phyloP scores from a whole-genome alignment of 2,888 invertebrate genomes.

The Eutolmus rufibarbis region DNA sequence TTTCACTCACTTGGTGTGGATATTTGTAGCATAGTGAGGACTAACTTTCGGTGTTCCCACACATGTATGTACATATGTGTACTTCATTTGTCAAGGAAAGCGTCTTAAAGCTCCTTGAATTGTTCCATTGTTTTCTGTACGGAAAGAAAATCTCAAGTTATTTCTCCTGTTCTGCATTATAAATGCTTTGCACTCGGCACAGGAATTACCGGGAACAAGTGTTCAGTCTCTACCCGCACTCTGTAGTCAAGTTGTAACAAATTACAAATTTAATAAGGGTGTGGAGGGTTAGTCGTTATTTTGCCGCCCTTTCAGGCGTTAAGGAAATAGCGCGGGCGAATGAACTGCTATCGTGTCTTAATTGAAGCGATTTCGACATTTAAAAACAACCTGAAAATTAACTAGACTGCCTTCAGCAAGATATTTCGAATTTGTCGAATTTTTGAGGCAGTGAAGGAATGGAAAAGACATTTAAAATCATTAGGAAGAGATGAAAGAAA shows the following conservation, averaged over 20 bases:
- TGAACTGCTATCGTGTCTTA: neutral
- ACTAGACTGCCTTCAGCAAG: neutral
- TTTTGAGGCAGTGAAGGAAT: neutral
- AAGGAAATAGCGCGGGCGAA: neutral
- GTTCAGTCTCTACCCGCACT: neutral
- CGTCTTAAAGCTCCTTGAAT: constrained; percentile 22
- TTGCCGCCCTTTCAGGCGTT: neutral
- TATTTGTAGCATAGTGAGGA: neutral
- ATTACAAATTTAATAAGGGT: constrained; percentile 1
- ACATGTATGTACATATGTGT: constrained; percentile 28
- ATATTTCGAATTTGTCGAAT: neutral
- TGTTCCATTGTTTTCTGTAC: constrained; percentile 10
- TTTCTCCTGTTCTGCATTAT: constrained; percentile 21
- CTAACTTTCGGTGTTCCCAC: constrained; percentile 9
- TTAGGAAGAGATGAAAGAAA: neutral
- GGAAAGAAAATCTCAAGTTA: constrained; percentile 32
- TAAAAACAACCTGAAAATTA: neutral
- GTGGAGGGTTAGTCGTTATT: neutral
- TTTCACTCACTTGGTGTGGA: neutral
- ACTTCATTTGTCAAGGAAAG: constrained; percentile 25
- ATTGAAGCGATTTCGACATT: neutral
- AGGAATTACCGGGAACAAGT: constrained; percentile 12
- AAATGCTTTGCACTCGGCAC: constrained; percentile 17
- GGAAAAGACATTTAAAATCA: neutral
- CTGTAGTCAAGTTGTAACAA: constrained; percentile 1